A percentile compares a stretch with the other conserved stretches of the same genome.
These are phyloP conservation scores for Phymastichus coffea DNA, from an alignment of 1,140 invertebrate species.

Conservation along the genomic window DNA sequence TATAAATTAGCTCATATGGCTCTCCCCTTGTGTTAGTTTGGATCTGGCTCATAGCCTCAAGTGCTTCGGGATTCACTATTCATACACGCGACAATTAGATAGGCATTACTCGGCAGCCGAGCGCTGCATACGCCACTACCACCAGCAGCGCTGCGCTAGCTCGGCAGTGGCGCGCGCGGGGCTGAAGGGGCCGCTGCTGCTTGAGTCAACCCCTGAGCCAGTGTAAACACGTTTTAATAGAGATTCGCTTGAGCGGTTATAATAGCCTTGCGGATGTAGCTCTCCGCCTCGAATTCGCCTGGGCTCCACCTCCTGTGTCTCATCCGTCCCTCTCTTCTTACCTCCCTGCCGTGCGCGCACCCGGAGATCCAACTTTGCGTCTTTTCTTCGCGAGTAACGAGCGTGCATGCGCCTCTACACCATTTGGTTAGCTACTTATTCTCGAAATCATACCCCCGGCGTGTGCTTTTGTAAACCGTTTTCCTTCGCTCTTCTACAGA, in stretches of 20 bases:
- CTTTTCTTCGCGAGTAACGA: constrained; percentile 24
- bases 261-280: constrained; percentile 58
- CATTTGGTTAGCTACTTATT: constrained; percentile 28
- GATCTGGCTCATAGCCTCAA: constrained; percentile 55
- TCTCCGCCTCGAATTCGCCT: constrained; percentile 15
- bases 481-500: too few species aligned
- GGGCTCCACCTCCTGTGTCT: neutral
- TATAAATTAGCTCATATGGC: constrained; percentile 59
- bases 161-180: constrained; percentile 42
- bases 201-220: constrained; percentile 59
- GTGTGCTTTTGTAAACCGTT: neutral
- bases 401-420: constrained; percentile 12
- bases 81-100: constrained; percentile 60
- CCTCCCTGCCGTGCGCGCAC: too few species aligned
- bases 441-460: constrained; percentile 13
- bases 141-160: too few species aligned
- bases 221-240: constrained; percentile 60
- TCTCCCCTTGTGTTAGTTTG: constrained; percentile 52
- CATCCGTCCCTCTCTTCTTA: constrained; percentile 10
- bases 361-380: constrained; percentile 2
- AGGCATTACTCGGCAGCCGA: constrained; percentile 50
- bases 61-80: constrained; percentile 58
- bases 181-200: constrained; percentile 29
- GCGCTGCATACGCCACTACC: neutral
- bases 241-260: constrained; percentile 60